A percentile compares a stretch with the other conserved stretches of the same genome.
Conservation (phyloP, 2,888 invertebrate genomes). For the Hedya salicella region DNA sequence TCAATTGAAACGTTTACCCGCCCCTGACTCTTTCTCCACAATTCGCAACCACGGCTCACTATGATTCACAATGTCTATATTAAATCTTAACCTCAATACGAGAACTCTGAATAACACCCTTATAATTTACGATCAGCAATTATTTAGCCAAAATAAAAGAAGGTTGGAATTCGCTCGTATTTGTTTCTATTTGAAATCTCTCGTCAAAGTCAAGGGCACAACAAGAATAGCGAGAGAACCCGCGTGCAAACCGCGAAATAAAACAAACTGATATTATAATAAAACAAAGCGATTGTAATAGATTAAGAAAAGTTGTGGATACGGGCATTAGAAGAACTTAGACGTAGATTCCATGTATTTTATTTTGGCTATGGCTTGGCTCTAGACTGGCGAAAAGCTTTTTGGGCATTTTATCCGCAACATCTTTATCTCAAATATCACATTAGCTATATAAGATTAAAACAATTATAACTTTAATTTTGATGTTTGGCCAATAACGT, state of each 20-base stretch:
- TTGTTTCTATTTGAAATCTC: constrained; percentile 36
- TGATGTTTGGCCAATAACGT: no score
- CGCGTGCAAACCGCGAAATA: constrained; percentile 17
- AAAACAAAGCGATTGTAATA: constrained; percentile 20
- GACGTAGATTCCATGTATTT: no score
- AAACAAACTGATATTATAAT: constrained; percentile 19
- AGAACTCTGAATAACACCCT: constrained; percentile 26
- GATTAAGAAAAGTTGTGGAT: constrained; percentile 13
- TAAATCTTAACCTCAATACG: constrained; percentile 19
- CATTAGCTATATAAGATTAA: no score
- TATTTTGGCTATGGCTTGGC: no score
- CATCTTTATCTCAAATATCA: no score
- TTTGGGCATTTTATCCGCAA: no score
- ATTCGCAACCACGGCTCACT: background rate
- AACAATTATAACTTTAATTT: no score
- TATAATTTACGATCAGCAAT: constrained; percentile 31
- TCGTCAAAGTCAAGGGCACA: constrained; percentile 39
- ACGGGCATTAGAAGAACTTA: background rate
- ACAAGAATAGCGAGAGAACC: constrained; percentile 30
- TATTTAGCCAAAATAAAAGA: constrained; percentile 37
- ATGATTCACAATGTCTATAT: constrained; percentile 20
- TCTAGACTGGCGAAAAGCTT: no score
- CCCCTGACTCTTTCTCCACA: constrained; percentile 1
- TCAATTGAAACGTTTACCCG: background rate
- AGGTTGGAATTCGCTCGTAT: constrained; percentile 26